Percentiles rank a stretch among this genome's conserved stretches.
Conservation (phyloP, 2,888 invertebrate species). For the Aradus depressus region DNA sequence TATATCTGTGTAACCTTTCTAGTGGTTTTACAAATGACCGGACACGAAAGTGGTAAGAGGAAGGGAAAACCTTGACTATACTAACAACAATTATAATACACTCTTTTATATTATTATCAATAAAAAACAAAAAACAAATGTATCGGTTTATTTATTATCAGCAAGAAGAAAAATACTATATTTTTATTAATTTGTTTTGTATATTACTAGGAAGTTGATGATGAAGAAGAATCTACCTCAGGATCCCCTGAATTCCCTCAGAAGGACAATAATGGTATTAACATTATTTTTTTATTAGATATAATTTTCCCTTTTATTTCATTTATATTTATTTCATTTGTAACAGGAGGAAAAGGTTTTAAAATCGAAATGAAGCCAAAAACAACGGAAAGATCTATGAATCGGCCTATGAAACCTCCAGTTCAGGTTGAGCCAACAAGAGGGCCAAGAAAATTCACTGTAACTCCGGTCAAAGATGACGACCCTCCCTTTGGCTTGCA, state of each 20-base stretch:
- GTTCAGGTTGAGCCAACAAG: background rate
- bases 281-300: background rate
- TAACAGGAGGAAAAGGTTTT: slow-evolving; percentile 3
- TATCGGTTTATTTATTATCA: too few species aligned
- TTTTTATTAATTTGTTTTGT: background rate
- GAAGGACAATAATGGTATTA: slow-evolving; percentile 2
- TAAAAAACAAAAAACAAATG: too few species aligned
- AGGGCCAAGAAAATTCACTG: slow-evolving; percentile 8
- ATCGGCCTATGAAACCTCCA: background rate
- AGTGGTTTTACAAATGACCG: too few species aligned
- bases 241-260: slow-evolving; percentile 3
- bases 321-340: background rate
- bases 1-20: too few species aligned
- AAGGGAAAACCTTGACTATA: too few species aligned
- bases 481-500: slow-evolving; percentile 8
- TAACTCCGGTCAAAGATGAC: slow-evolving; percentile 1
- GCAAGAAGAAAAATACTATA: background rate
- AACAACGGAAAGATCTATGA: background rate
- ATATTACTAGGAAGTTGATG: slow-evolving; percentile 13
- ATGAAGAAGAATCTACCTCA: slow-evolving; percentile 10
- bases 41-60: too few species aligned
- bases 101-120: too few species aligned
- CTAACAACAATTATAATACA: too few species aligned
- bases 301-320: background rate
- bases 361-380: slow-evolving; percentile 6